These are phyloP conservation scores for Diorhabda carinulata DNA, from an alignment of 1,140 invertebrate genomes.

Conservation along the genomic window DNA sequence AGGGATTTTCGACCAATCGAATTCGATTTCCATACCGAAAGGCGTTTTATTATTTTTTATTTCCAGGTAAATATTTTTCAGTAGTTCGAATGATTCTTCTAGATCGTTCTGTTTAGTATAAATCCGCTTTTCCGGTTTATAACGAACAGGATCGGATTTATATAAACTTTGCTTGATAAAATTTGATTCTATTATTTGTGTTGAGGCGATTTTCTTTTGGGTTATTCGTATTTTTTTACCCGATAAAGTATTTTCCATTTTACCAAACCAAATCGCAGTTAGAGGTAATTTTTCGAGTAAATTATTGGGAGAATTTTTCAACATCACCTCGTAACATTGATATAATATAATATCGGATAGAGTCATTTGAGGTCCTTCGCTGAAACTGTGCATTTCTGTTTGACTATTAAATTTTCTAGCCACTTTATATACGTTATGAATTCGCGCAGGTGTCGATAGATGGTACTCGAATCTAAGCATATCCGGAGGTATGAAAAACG, in stretches of 20 bases:
- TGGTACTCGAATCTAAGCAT: conserved; percentile 79
- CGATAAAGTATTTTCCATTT: conserved; percentile 44
- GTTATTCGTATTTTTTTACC: conserved; percentile 20
- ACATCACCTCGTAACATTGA: conserved; percentile 65
- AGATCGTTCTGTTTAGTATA: conserved; percentile 75
- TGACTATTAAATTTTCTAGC: conserved; percentile 55
- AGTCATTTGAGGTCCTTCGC: conserved; percentile 79
- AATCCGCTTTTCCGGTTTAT: conserved; percentile 66
- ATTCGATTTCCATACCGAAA: conserved; percentile 48
- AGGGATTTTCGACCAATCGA: conserved; percentile 66
- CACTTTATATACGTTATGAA: conserved; percentile 85
- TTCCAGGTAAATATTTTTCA: conserved; percentile 46
- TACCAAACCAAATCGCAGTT: conserved; percentile 64
- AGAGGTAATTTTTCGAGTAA: conserved; percentile 59
- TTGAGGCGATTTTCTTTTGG: conserved; percentile 13
- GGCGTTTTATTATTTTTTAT: conserved; percentile 44
- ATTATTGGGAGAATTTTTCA: conserved; percentile 51
- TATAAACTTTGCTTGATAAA: conserved; percentile 64
- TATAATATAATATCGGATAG: conserved; percentile 81
- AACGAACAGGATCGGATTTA: conserved; percentile 72
- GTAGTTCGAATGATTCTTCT: conserved; percentile 57
- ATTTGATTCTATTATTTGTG: conserved; percentile 38
- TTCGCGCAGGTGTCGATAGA: conserved; percentile 74
- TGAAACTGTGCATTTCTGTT: conserved; percentile 66
- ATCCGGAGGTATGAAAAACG: conserved; percentile 54